These are phyloP conservation scores for Seladonia tumulorum DNA, from an alignment of 2,888 invertebrate genomes.

Conservation along the genomic window DNA sequence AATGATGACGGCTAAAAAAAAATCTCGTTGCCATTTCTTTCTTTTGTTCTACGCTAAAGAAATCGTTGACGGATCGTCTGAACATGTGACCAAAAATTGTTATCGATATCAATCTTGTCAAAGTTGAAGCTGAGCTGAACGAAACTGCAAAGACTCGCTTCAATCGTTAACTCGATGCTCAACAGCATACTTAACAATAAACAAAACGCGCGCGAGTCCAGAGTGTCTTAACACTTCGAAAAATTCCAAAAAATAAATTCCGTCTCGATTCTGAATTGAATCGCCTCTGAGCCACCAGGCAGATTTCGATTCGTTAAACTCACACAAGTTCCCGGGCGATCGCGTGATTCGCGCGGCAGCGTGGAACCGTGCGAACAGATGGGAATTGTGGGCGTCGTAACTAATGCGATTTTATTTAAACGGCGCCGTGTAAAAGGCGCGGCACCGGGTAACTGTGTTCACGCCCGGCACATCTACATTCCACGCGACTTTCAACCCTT, in stretches of 20 bases:
- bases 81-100: too few relatives aligned
- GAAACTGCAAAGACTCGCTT: too few relatives aligned
- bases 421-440: conserved; percentile 49
- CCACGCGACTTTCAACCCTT: conserved; percentile 56
- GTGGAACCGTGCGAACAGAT: conserved; percentile 19
- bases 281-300: not conserved
- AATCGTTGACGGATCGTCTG: too few relatives aligned
- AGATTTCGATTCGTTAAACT: conserved; percentile 9
- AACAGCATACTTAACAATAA: too few relatives aligned
- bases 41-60: not conserved
- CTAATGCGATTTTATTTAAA: conserved; percentile 52
- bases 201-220: too few relatives aligned
- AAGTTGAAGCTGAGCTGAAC: too few relatives aligned
- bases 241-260: not conserved
- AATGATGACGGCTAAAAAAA: conserved; percentile 30
- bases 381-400: conserved; percentile 38
- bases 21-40: conserved; percentile 24
- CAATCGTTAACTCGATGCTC: too few relatives aligned
- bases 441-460: conserved; percentile 43
- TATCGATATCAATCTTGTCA: too few relatives aligned
- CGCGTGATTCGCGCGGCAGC: not conserved
- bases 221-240: too few relatives aligned
- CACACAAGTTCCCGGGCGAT: conserved; percentile 12
- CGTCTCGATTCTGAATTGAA: not conserved
- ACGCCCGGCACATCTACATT: conserved; percentile 50